Percentiles rank a stretch among this genome's conserved stretches.
phyloP scores from a whole-genome alignment of 2,888 invertebrate genomes.

The Glaucopsyche alexis region DNA sequence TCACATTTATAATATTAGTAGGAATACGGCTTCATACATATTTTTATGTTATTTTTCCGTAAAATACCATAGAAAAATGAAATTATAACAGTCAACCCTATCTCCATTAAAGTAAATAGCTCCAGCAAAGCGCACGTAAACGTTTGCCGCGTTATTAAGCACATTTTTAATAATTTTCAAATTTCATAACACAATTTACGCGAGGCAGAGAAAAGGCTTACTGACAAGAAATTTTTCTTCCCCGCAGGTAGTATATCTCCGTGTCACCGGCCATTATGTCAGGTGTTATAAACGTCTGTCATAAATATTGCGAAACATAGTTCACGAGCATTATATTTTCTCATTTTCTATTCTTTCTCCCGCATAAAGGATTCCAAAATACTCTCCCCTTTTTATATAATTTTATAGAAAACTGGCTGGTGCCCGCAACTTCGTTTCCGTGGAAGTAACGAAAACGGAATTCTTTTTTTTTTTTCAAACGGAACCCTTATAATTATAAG shows the following conservation, averaged over 20 bases:
- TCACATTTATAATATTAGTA: too few relatives aligned
- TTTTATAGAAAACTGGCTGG: slow-evolving; percentile 7
- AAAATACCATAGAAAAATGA: not conserved
- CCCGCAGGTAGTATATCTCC: slow-evolving; percentile 46
- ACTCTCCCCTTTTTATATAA: slow-evolving; percentile 4
- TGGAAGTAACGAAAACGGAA: too few relatives aligned
- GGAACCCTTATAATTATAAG: not conserved
- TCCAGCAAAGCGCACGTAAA: slow-evolving; percentile 1
- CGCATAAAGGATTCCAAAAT: slow-evolving; percentile 34
- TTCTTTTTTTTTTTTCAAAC: too few relatives aligned
- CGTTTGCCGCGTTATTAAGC: slow-evolving; percentile 27
- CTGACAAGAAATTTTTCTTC: slow-evolving; percentile 33
- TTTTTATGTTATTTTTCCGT: not conserved
- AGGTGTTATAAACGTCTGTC: slow-evolving; percentile 44
- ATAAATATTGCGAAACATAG: slow-evolving; percentile 33
- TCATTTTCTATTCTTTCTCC: slow-evolving; percentile 35
- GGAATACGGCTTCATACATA: too few relatives aligned
- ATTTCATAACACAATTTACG: slow-evolving; percentile 31
- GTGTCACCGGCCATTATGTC: slow-evolving; percentile 66
- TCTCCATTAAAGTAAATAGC: not conserved
- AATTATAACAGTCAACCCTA: not conserved
- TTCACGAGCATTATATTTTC: slow-evolving; percentile 35
- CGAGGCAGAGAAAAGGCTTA: slow-evolving; percentile 33
- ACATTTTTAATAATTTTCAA: slow-evolving; percentile 29
- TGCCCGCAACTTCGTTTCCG: not conserved